Evolutionary conservation across 2,113 vertebrate species (phyloP).

Genomic region (Syngnathus floridae): DNA sequence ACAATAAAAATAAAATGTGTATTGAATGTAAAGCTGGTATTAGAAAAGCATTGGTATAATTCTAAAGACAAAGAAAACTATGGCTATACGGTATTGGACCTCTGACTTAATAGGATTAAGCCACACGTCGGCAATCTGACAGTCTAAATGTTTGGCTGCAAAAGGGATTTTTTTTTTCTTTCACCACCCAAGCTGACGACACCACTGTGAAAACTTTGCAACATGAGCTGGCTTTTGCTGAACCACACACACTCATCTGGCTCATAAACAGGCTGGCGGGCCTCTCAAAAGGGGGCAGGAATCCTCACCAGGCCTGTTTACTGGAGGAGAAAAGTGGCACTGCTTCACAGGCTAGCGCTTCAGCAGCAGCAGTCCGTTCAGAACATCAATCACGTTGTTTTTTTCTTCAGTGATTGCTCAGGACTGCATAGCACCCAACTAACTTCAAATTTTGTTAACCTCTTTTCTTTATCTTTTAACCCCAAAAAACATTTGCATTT

Average conservation of each 20-base stretch:
- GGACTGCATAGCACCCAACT: not conserved
- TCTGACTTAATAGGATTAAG: conserved; percentile 14
- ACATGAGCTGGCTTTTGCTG: conserved; percentile 51
- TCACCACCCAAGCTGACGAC: conserved; percentile 40
- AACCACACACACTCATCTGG: conserved; percentile 33
- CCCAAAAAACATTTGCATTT: too few relatives aligned
- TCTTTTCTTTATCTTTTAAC: too few relatives aligned
- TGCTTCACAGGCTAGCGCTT: conserved; percentile 48
- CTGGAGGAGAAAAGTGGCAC: conserved; percentile 62
- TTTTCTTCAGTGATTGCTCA: conserved; percentile 5
- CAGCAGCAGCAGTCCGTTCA: conserved; percentile 23
- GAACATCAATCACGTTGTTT: conserved; percentile 20
- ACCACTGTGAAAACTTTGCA: conserved; percentile 49
- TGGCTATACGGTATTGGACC: not conserved
- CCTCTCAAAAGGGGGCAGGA: conserved; percentile 66
- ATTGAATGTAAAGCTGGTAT: not conserved
- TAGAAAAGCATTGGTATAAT: not conserved
- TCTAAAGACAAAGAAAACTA: not conserved
- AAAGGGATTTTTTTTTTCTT: conserved; percentile 10
- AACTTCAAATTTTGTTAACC: too few relatives aligned
- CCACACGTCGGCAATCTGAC: conserved; percentile 12
- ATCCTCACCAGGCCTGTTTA: conserved; percentile 63
- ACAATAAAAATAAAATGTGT: not conserved
- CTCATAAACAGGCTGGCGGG: conserved; percentile 69
- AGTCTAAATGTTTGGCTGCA: conserved; percentile 13